Conservation (phyloP, 1,140 invertebrate genomes). For the Tetramorium simillimum region DNA sequence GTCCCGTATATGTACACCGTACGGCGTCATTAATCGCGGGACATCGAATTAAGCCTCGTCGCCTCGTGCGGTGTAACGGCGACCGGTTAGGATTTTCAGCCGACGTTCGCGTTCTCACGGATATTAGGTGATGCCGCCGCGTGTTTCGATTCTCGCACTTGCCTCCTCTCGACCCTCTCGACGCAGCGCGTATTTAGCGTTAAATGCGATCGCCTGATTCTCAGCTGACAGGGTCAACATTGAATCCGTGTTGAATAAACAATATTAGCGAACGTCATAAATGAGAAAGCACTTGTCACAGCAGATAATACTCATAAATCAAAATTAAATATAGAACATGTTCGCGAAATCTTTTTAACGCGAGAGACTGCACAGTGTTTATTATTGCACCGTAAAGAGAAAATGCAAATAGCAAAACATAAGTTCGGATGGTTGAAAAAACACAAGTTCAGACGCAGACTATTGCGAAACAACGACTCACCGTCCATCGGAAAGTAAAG, state of each 20-base stretch:
- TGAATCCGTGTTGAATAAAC: constrained; percentile 12
- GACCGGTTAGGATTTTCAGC: constrained; percentile 42
- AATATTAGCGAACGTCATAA: neutral
- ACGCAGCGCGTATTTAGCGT: constrained; percentile 21
- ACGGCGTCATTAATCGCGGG: constrained; percentile 52
- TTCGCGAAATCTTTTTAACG: neutral
- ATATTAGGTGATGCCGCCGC: constrained; percentile 35
- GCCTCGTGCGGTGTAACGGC: constrained; percentile 32
- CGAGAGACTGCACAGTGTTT: neutral
- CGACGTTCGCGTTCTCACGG: constrained; percentile 43
- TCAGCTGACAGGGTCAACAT: neutral
- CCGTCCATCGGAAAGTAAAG: constrained; percentile 96
- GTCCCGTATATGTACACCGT: constrained; percentile 10
- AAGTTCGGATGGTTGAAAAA: neutral
- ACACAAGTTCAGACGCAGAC: constrained; percentile 13
- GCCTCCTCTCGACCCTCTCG: neutral
- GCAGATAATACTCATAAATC: neutral
- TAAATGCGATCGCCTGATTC: neutral
- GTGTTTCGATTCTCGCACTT: constrained; percentile 4
- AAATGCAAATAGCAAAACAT: neutral
- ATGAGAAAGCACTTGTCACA: neutral
- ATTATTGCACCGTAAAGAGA: neutral
- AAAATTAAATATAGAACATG: neutral
- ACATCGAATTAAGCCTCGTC: constrained; percentile 49
- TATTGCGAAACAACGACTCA: constrained; percentile 85